Base-by-base conservation (phyloP, 2,888 invertebrate species). In the Horisme vitalbata region DNA sequence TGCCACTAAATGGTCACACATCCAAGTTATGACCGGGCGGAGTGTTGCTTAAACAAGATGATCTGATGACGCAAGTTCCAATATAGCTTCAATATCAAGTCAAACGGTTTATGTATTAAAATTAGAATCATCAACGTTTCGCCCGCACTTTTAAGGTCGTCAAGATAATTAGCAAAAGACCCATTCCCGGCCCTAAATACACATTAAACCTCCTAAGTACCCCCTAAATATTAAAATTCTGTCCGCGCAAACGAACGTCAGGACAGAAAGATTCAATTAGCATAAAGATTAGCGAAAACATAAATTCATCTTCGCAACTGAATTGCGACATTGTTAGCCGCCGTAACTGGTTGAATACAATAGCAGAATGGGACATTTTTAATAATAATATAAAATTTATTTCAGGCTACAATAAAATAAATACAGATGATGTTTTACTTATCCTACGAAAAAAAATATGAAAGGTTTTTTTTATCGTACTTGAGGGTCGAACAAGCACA, bases 241-340 rank as follows among this genome's bases (percentile, higher is more conserved):
- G 26, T 18, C 34, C 26, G 12, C 38, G 28, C 38, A 38, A 21
- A 39, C 14, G 34, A 44, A 43, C 38, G 31, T 48, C 44, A 35
- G 31, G 31, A 26, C 44, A 49, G 35, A 34, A 45, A 38, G 32
- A 52, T 55, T 47, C 43, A 55, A 55, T 58, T 55, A 48, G 47
- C 55, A 58, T 55, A 48, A 50, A 54, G 47, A 57, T 57, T 45
- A 55, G 43, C 31, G 21, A 43, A 31, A 44, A 48, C 47, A 50
- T 52, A 51, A 45, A 52, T 54, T 54, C 45, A 50, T 55, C 41
- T 41, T 46, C 48, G 27, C 47, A 34, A 30, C 43, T 13, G 41
- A 44, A 57, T 47, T 50, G 50, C 43, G 45, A 57, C 54, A 50
- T 54, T 52, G 50, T 54, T 41, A 50, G 49, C 49, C n/a, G n/a